Conservation (phyloP, 1,140 invertebrate species). For the Drosophila yakuba region DNA sequence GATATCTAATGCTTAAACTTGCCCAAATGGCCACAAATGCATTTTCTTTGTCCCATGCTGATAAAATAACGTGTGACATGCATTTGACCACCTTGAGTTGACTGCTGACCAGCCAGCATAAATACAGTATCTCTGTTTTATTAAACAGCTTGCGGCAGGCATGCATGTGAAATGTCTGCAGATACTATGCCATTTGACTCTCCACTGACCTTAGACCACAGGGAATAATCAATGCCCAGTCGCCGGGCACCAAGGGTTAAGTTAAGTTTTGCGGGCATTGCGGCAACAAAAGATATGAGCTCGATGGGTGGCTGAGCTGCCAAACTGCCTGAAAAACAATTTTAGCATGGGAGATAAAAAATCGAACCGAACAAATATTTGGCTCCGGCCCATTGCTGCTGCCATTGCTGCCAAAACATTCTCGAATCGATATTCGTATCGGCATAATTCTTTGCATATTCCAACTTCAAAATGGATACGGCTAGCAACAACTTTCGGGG, state of each 20-base stretch:
- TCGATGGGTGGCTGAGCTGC: conserved; percentile 22
- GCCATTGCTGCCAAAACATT: conserved; percentile 58
- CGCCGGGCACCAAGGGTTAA: conserved; percentile 5
- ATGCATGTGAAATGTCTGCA: conserved; percentile 28
- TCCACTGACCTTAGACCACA: not conserved
- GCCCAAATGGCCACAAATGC: conserved; percentile 14
- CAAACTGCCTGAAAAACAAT: conserved; percentile 75
- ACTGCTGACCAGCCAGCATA: conserved; percentile 6
- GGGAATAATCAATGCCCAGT: conserved; percentile 10
- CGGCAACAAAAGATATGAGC: conserved; percentile 11
- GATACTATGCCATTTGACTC: conserved; percentile 51
- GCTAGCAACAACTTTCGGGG: conserved; percentile 12
- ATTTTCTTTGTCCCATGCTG: conserved; percentile 13
- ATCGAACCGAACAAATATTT: conserved; percentile 66
- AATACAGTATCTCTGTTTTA: conserved; percentile 24
- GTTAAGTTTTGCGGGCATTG: conserved; percentile 8
- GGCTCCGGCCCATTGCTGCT: conserved; percentile 47
- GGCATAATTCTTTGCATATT: conserved; percentile 58
- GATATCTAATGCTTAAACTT: not conserved
- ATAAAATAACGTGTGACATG: conserved; percentile 7
- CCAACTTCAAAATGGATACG: conserved; percentile 2
- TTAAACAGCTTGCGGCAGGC: conserved; percentile 41
- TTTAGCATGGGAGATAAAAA: conserved; percentile 49
- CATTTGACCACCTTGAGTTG: conserved; percentile 5
- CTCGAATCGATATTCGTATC: conserved; percentile 59